A percentile compares a stretch with the other conserved stretches of the same genome.
phyloP scores from a whole-genome alignment of 2,113 vertebrate species.

The Brienomyrus longianalis region DNA sequence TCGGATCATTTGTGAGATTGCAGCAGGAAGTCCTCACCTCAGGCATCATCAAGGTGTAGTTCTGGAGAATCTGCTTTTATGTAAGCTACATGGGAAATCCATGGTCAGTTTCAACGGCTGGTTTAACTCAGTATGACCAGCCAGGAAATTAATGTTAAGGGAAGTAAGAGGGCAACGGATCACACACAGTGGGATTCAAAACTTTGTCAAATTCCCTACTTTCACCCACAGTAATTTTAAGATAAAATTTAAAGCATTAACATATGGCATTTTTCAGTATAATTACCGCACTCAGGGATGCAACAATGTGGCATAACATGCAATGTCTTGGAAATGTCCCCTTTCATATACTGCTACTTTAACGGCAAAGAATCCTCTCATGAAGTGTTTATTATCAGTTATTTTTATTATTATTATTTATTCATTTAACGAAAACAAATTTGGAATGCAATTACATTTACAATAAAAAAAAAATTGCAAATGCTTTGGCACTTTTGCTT shows the following conservation, averaged over 20 bases:
- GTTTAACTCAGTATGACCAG: background rate
- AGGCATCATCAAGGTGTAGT: background rate
- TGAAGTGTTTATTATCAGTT: background rate
- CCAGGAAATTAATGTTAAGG: background rate
- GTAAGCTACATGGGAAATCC: background rate
- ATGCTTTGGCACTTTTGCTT: background rate
- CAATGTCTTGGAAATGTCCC: background rate
- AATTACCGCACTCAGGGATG: background rate
- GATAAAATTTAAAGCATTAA: background rate
- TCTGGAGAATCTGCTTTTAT: background rate
- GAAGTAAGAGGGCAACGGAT: background rate
- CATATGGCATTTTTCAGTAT: background rate
- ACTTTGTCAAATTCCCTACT: background rate
- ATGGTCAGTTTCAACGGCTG: background rate
- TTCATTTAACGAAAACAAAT: background rate
- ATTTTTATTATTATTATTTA: background rate
- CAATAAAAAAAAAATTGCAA: background rate
- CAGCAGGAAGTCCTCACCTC: background rate
- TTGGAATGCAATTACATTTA: background rate
- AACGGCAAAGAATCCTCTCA: background rate
- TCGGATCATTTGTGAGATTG: background rate
- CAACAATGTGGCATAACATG: background rate
- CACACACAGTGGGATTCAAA: background rate
- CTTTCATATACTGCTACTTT: background rate
- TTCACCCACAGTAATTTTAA: background rate